These are phyloP conservation scores for Enteromius argenteus DNA, from an alignment of 2,797 vertebrate genomes.

Conservation along the genomic window DNA sequence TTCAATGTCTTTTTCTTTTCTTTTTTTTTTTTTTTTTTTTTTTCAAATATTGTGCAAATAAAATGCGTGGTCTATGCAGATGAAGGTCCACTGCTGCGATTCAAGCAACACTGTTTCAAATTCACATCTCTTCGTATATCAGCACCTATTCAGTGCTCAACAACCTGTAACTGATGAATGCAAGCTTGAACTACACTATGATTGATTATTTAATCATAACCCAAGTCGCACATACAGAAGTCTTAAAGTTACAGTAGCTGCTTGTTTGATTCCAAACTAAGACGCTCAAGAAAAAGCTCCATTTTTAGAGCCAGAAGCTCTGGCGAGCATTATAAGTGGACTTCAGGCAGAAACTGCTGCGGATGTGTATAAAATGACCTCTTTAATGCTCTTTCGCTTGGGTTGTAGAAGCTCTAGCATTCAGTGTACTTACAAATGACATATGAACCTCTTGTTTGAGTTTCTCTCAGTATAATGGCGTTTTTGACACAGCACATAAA, in stretches of 20 bases:
- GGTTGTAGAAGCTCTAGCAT: background rate
- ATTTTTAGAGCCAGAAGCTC: background rate
- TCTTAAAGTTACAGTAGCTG: background rate
- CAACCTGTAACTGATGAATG: background rate
- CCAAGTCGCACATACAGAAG: background rate
- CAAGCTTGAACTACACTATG: background rate
- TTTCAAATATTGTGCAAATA: no score
- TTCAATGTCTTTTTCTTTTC: no score
- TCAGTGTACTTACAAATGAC: conserved; percentile 34
- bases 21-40: no score
- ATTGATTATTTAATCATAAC: background rate
- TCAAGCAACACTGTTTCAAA: background rate
- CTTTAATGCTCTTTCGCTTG: background rate
- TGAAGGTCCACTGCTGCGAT: background rate
- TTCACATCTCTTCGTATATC: background rate
- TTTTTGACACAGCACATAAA: conserved; percentile 43
- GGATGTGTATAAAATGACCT: background rate
- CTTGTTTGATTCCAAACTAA: background rate
- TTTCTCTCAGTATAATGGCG: conserved; percentile 33
- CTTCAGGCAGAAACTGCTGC: background rate
- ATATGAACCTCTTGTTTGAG: conserved; percentile 45
- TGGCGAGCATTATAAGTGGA: background rate
- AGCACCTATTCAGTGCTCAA: background rate
- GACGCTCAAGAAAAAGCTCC: background rate
- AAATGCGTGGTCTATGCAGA: background rate